Evolutionary conservation across 2,888 invertebrate genomes (phyloP).

Genomic region (Xestia xanthographa): DNA sequence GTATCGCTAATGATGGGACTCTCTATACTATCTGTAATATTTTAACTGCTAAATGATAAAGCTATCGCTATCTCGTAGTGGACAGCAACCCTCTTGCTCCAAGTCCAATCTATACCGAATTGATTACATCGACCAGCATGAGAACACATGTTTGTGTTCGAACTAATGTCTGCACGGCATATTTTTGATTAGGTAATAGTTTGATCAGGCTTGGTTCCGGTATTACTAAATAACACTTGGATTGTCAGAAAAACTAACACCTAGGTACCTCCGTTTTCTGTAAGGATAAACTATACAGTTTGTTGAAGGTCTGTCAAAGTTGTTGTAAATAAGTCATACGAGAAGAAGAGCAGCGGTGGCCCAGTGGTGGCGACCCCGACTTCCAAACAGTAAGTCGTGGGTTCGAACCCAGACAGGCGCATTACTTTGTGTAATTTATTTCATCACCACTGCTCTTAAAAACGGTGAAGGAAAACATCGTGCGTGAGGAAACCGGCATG

Average conservation of each 20-base stretch:
- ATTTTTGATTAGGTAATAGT: slow-evolving; percentile 76
- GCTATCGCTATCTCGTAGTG: slow-evolving; percentile 50
- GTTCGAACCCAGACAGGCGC: no score
- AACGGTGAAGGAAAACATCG: no score
- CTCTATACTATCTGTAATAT: no score
- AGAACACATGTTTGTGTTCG: slow-evolving; percentile 73
- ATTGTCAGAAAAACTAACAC: slow-evolving; percentile 6
- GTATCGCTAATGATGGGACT: no score
- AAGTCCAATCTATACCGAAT: slow-evolving; percentile 77
- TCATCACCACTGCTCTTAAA: no score
- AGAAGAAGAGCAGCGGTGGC: no score
- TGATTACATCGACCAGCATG: slow-evolving; percentile 77
- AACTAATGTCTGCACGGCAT: slow-evolving; percentile 69
- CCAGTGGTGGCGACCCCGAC: no score
- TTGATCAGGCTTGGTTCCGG: slow-evolving; percentile 56
- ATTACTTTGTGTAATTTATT: no score
- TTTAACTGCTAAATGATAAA: background rate
- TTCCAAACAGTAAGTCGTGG: no score
- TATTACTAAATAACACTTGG: slow-evolving; percentile 37
- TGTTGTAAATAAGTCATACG: background rate
- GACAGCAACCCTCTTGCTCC: slow-evolving; percentile 25
- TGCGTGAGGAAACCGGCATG: no score
- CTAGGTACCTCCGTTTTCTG: background rate
- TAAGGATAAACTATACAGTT: background rate
- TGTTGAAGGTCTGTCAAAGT: background rate